Conservation (phyloP, 2,888 invertebrate species). For the Ornithoptera priamus region DNA sequence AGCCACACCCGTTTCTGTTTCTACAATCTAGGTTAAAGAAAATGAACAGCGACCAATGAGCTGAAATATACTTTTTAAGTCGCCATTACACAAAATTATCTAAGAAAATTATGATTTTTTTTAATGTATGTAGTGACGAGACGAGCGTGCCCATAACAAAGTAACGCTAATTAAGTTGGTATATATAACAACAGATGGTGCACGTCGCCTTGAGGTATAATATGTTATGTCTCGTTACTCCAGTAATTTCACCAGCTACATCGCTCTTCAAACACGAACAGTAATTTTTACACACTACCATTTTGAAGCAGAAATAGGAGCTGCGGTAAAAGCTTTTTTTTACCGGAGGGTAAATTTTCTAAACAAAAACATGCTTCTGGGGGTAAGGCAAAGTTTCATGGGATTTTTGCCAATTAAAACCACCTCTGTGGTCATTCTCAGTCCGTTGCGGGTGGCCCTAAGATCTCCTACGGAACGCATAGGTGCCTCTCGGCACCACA, state of each 20-base stretch:
- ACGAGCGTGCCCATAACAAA: too few relatives aligned
- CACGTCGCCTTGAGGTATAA: background rate
- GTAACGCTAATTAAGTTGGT: too few relatives aligned
- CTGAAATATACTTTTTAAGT: background rate
- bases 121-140: too few relatives aligned
- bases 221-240: background rate
- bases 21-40: background rate
- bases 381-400: too few relatives aligned
- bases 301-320: background rate
- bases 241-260: background rate
- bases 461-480: too few relatives aligned
- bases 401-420: too few relatives aligned
- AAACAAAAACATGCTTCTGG: too few relatives aligned
- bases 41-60: background rate
- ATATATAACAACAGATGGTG: too few relatives aligned
- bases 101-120: background rate
- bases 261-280: background rate
- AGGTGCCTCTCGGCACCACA: too few relatives aligned
- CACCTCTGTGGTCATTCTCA: too few relatives aligned
- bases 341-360: too few relatives aligned
- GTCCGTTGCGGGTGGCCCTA: too few relatives aligned
- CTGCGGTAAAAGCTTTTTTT: background rate
- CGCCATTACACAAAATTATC: background rate
- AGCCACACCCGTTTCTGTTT: slow-evolving; percentile 1
- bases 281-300: background rate